phyloP scores from a whole-genome alignment of 2,797 vertebrate species.

The Etheostoma perlongum region DNA sequence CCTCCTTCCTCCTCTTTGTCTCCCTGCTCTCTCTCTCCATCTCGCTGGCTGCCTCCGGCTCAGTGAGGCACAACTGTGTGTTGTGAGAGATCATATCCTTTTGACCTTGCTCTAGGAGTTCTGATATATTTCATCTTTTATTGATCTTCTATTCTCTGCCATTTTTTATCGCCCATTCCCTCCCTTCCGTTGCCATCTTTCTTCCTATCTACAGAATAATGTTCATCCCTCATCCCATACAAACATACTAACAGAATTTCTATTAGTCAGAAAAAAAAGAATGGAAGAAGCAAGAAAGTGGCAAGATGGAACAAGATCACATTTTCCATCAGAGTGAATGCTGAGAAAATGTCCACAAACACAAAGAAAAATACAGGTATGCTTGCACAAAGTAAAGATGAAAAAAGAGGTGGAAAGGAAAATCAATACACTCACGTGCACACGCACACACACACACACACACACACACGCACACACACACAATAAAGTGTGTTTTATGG shows the following conservation, averaged over 20 bases:
- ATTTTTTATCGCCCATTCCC: constrained; percentile 73
- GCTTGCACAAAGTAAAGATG: constrained; percentile 64
- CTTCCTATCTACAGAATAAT: constrained; percentile 79
- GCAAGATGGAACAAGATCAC: constrained; percentile 70
- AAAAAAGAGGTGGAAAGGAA: constrained; percentile 65
- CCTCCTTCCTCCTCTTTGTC: constrained; percentile 36
- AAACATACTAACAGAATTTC: constrained; percentile 81
- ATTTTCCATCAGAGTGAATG: constrained; percentile 80
- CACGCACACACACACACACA: constrained; percentile 23
- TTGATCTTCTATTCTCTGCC: constrained; percentile 83
- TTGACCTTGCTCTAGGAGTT: constrained; percentile 87
- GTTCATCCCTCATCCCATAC: constrained; percentile 81
- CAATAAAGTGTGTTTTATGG: constrained; percentile 46
- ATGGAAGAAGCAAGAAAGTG: constrained; percentile 47
- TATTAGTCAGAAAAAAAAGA: constrained; percentile 67
- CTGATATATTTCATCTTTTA: constrained; percentile 86
- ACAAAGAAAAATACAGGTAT: constrained; percentile 77
- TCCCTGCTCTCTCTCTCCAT: constrained; percentile 50
- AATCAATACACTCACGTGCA: constrained; percentile 62
- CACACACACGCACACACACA: constrained; percentile 22
- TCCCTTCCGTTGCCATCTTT: constrained; percentile 72
- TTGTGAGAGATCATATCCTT: constrained; percentile 86
- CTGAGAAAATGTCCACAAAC: constrained; percentile 75
- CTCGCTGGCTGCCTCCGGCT: constrained; percentile 63
- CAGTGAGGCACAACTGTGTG: constrained; percentile 76